Evolutionary conservation across 2,113 vertebrate genomes (phyloP).

Genomic region (Glaucomys volans): DNA sequence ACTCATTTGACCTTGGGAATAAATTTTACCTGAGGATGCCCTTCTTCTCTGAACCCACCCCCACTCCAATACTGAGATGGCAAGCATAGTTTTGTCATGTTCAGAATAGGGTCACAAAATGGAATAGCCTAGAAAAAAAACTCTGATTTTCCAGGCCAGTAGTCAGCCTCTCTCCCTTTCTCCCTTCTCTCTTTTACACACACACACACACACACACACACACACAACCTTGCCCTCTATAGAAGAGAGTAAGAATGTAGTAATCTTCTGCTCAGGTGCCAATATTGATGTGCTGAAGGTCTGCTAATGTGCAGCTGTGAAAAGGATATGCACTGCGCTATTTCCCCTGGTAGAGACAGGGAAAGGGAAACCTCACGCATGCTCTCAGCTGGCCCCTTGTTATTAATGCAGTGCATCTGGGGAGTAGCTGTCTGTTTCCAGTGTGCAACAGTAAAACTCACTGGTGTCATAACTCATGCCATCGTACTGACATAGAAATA

Average conservation of each 20-base stretch:
- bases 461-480: neutral
- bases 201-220: neutral
- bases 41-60: too few relatives aligned
- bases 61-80: neutral
- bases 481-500: neutral
- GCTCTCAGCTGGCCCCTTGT: neutral
- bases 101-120: conserved; percentile 3
- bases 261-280: neutral
- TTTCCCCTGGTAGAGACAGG: neutral
- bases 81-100: conserved; percentile 20
- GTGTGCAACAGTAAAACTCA: neutral
- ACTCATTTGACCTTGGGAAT: neutral
- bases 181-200: neutral
- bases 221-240: neutral
- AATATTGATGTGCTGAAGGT: neutral
- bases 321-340: neutral
- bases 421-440: neutral
- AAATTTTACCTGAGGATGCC: conserved; percentile 6
- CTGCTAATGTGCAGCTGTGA: neutral
- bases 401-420: neutral
- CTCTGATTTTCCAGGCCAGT: neutral
- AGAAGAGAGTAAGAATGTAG: neutral
- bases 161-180: neutral
- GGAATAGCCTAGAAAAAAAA: neutral
- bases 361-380: neutral